Conservation (phyloP, 2,113 vertebrate genomes). For the Mandrillus leucophaeus region DNA sequence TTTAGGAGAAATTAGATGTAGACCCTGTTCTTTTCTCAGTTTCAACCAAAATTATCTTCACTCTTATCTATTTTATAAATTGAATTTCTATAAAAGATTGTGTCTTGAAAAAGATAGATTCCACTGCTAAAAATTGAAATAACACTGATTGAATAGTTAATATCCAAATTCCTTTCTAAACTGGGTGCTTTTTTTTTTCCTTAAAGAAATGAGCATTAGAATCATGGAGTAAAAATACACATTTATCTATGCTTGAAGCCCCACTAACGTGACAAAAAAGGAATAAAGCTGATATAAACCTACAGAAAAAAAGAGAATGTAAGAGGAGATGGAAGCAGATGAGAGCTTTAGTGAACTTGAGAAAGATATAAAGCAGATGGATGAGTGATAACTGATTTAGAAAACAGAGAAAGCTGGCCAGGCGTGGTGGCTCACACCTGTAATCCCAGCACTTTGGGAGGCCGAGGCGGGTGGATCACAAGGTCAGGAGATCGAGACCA, state of each 20-base stretch:
- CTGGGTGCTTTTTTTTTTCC: not conserved
- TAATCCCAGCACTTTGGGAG: no score
- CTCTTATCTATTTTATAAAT: conserved; percentile 23
- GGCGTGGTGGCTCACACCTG: no score
- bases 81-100: not conserved
- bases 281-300: not conserved
- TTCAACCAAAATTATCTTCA: not conserved
- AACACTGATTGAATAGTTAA: not conserved
- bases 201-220: not conserved
- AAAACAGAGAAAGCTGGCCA: not conserved
- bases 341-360: not conserved
- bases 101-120: conserved; percentile 29
- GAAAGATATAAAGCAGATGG: not conserved
- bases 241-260: not conserved
- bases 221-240: not conserved
- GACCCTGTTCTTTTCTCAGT: not conserved
- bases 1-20: conserved; percentile 23
- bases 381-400: not conserved
- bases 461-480: no score
- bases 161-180: conserved; percentile 16
- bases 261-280: not conserved
- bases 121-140: not conserved
- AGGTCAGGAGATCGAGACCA: no score
- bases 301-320: not conserved
- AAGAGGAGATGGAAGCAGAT: not conserved